Evolutionary conservation across 2,888 invertebrate species (phyloP).

Genomic region (Epinotia ramella): DNA sequence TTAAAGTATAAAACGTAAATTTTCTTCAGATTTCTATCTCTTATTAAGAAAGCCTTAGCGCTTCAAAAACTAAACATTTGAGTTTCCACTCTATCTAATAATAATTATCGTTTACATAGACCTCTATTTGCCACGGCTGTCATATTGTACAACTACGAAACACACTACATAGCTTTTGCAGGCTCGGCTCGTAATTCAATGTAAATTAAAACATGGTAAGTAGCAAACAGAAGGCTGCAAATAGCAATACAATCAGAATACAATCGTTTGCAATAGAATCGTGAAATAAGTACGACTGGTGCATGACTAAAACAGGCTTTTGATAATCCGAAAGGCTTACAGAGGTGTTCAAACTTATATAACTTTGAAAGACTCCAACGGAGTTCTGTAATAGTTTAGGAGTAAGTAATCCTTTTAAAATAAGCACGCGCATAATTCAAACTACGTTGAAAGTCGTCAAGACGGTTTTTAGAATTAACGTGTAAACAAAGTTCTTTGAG

Average conservation of each 20-base stretch:
- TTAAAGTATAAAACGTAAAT: too few relatives aligned
- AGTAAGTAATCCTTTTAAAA: background rate
- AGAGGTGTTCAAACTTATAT: background rate
- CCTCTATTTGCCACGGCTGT: too few relatives aligned
- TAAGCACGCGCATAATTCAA: background rate
- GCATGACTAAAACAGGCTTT: background rate
- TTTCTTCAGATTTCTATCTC: too few relatives aligned
- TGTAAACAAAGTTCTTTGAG: conserved; percentile 20
- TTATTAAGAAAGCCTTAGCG: too few relatives aligned
- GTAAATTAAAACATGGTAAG: background rate
- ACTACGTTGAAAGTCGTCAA: conserved; percentile 18
- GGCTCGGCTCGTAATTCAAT: background rate
- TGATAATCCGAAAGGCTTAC: background rate
- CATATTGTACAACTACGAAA: too few relatives aligned
- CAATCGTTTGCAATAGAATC: too few relatives aligned
- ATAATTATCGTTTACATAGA: background rate
- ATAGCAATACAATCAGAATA: too few relatives aligned
- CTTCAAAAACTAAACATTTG: too few relatives aligned
- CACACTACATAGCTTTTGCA: background rate
- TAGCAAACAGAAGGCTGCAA: background rate
- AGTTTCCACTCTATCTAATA: background rate
- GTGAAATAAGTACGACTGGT: background rate
- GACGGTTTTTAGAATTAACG: conserved; percentile 26
- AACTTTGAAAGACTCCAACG: background rate
- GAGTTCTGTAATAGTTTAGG: background rate